Conservation (phyloP, 2,888 invertebrate genomes). For the Andrena dorsata region DNA sequence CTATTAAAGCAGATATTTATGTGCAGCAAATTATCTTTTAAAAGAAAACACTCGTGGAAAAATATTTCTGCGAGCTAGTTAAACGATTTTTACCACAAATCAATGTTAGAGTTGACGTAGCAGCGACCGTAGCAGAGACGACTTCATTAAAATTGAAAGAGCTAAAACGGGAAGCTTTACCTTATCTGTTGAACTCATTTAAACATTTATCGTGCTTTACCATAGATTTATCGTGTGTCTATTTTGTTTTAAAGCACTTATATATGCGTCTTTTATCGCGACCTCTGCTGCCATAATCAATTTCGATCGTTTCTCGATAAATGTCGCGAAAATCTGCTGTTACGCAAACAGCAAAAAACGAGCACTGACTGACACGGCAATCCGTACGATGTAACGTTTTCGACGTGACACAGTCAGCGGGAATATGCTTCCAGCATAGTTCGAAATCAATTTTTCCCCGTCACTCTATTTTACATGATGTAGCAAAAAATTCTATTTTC, state of each 20-base stretch:
- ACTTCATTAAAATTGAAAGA: too few relatives aligned
- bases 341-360: slow-evolving; percentile 11
- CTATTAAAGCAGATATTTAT: too few relatives aligned
- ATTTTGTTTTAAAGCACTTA: neutral
- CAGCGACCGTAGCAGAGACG: too few relatives aligned
- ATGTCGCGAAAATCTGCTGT: slow-evolving; percentile 38
- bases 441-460: slow-evolving; percentile 26
- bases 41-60: too few relatives aligned
- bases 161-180: too few relatives aligned
- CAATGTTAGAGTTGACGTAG: too few relatives aligned
- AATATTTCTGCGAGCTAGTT: too few relatives aligned
- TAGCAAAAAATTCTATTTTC: neutral
- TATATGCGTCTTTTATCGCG: neutral
- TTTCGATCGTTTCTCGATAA: slow-evolving; percentile 32
- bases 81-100: too few relatives aligned
- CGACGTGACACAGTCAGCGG: slow-evolving; percentile 21
- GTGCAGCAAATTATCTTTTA: too few relatives aligned
- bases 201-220: neutral
- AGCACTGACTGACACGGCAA: slow-evolving; percentile 33
- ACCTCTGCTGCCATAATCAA: slow-evolving; percentile 1
- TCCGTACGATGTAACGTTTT: slow-evolving; percentile 23
- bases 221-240: neutral
- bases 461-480: neutral
- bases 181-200: too few relatives aligned
- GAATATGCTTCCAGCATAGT: slow-evolving; percentile 6